These are phyloP conservation scores for Cherax destructor DNA, from an alignment of 1,140 invertebrate genomes.

Conservation along the genomic window DNA sequence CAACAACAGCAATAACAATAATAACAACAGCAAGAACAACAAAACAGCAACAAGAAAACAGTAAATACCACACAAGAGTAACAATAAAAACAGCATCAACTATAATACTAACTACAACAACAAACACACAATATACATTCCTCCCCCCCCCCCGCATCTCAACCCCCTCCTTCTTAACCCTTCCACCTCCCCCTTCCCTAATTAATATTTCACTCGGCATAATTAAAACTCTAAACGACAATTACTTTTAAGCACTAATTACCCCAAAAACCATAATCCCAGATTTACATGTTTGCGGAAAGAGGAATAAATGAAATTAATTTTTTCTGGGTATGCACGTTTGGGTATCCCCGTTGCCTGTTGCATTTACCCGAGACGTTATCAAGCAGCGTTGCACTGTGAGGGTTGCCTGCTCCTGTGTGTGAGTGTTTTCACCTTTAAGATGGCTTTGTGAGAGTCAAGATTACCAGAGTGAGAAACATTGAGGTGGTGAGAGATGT, in stretches of 20 bases:
- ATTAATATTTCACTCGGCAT: background rate
- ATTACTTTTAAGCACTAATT: constrained; percentile 49
- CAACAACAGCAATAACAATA: too few species aligned
- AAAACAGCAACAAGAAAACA: too few species aligned
- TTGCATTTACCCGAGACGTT: background rate
- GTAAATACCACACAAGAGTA: too few species aligned
- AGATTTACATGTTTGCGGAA: constrained; percentile 43
- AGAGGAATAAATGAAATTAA: constrained; percentile 16
- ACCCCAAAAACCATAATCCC: constrained; percentile 32
- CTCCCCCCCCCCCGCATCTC: background rate
- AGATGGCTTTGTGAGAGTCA: constrained; percentile 10
- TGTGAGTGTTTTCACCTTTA: constrained; percentile 23
- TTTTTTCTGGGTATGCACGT: background rate
- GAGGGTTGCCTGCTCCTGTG: background rate
- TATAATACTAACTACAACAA: too few species aligned
- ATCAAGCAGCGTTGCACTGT: background rate
- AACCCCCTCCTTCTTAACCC: background rate
- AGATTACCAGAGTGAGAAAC: background rate
- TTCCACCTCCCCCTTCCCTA: background rate
- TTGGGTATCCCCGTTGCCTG: too few species aligned
- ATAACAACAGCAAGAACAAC: too few species aligned
- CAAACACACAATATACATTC: background rate
- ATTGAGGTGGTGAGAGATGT: background rate
- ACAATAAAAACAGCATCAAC: too few species aligned
- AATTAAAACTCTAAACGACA: background rate